phyloP scores from a whole-genome alignment of 2,888 invertebrate species.

The Troides oblongomaculatus region DNA sequence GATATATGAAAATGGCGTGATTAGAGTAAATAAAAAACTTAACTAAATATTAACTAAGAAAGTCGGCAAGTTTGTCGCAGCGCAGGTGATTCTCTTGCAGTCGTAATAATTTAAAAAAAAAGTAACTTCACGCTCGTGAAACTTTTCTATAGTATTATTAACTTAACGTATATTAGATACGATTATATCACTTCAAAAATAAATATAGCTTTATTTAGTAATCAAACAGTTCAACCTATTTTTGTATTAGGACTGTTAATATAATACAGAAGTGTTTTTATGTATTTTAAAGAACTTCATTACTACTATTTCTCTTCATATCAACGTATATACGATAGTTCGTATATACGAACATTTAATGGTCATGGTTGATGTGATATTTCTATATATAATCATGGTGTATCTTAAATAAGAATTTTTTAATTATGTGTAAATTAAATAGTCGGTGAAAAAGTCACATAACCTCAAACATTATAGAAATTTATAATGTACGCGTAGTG shows the following conservation, averaged over 20 bases:
- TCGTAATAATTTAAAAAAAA: constrained; percentile 11
- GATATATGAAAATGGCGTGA: constrained; percentile 25
- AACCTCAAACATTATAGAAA: constrained; percentile 32
- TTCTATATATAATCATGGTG: no score
- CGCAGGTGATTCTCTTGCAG: constrained; percentile 19
- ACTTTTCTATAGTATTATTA: not conserved
- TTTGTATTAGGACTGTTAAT: not conserved
- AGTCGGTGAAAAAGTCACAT: constrained; percentile 22
- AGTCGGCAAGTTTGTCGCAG: constrained; percentile 24
- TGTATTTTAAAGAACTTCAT: no score
- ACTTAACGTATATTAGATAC: not conserved
- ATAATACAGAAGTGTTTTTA: not conserved
- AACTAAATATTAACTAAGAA: constrained; percentile 22
- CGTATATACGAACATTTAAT: no score
- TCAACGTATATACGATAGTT: no score
- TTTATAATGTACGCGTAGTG: constrained; percentile 48
- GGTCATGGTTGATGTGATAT: no score
- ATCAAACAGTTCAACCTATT: not conserved
- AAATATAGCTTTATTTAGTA: not conserved
- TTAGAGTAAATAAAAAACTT: constrained; percentile 23
- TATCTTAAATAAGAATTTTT: not conserved
- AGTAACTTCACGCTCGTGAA: constrained; percentile 2
- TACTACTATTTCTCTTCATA: no score
- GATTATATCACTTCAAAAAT: not conserved
- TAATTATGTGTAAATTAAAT: constrained; percentile 4